Evolutionary conservation across 2,797 vertebrate genomes (phyloP).

Genomic region (Arrhamphus sclerolepis): DNA sequence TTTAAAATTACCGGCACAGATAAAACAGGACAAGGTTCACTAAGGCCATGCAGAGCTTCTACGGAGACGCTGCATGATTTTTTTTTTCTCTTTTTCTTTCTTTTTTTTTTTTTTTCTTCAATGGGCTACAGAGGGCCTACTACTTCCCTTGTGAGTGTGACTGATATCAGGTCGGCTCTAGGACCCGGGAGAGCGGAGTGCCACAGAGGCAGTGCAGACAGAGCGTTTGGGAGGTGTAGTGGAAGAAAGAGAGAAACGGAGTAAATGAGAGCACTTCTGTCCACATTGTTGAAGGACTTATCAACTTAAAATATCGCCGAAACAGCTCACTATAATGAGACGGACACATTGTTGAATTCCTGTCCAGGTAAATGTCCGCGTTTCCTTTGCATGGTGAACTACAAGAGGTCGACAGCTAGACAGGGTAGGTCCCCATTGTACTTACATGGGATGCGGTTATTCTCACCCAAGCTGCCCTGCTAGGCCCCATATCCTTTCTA

Average conservation of each 20-base stretch:
- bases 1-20: conserved; percentile 41
- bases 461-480: conserved; percentile 81
- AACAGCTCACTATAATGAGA: conserved; percentile 78
- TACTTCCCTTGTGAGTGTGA: conserved; percentile 10
- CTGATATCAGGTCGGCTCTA: conserved; percentile 62
- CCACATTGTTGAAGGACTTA: conserved; percentile 83
- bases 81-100: conserved; percentile 8
- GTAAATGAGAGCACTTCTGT: conserved; percentile 85
- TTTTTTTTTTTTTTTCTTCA: conserved; percentile 44
- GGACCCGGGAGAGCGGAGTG: conserved; percentile 75
- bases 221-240: conserved; percentile 83
- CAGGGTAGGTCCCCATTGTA: conserved; percentile 84
- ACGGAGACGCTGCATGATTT: conserved; percentile 30
- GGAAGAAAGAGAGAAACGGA: conserved; percentile 85
- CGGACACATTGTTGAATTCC: conserved; percentile 80
- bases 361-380: conserved; percentile 80
- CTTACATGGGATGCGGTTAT: conserved; percentile 84
- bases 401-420: conserved; percentile 76
- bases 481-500: conserved; percentile 81
- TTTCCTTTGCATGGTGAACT: conserved; percentile 76
- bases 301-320: conserved; percentile 75
- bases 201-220: conserved; percentile 79
- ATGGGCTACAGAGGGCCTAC: conserved; percentile 45
- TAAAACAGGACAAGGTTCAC: conserved; percentile 53
- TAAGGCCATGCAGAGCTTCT: conserved; percentile 39